Percentiles rank a stretch among this genome's conserved stretches.
Conservation (phyloP, 2,113 vertebrate species). For the Ictalurus furcatus region DNA sequence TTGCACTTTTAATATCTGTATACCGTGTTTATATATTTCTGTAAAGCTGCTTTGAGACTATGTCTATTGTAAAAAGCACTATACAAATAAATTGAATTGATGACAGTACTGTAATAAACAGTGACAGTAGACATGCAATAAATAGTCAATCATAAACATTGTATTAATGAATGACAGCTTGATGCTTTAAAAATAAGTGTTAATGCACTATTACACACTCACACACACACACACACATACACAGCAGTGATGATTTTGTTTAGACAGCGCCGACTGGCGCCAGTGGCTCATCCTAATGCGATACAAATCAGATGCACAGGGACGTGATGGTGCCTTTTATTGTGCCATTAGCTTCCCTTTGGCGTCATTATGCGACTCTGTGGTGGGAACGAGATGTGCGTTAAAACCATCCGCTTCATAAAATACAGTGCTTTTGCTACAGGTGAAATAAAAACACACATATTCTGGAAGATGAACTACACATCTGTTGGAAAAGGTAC, state of each 20-base stretch:
- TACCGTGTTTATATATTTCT: no score
- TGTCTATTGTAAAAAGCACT: no score
- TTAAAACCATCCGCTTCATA: conserved; percentile 46
- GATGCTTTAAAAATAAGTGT: conserved; percentile 12
- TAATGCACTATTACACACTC: background rate
- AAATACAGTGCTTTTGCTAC: conserved; percentile 10
- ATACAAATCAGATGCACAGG: conserved; percentile 72
- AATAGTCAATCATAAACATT: conserved; percentile 23
- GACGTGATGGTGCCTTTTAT: conserved; percentile 72
- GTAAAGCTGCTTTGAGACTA: no score
- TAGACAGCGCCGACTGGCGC: conserved; percentile 68
- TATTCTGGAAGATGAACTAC: background rate
- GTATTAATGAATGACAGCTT: conserved; percentile 16
- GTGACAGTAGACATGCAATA: background rate
- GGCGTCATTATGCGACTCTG: conserved; percentile 64
- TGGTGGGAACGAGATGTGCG: conserved; percentile 51
- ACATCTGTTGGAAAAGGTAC: conserved; percentile 14
- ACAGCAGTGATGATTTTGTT: conserved; percentile 58
- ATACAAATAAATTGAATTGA: background rate
- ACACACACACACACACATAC: conserved; percentile 50
- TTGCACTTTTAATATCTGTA: no score
- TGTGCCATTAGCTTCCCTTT: conserved; percentile 68
- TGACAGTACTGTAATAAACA: no score
- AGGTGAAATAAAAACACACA: background rate
- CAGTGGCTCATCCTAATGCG: conserved; percentile 67